A percentile compares a stretch with the other conserved stretches of the same genome.
phyloP scores from a whole-genome alignment of 2,113 vertebrate species.

The Ageneiosus marmoratus region DNA sequence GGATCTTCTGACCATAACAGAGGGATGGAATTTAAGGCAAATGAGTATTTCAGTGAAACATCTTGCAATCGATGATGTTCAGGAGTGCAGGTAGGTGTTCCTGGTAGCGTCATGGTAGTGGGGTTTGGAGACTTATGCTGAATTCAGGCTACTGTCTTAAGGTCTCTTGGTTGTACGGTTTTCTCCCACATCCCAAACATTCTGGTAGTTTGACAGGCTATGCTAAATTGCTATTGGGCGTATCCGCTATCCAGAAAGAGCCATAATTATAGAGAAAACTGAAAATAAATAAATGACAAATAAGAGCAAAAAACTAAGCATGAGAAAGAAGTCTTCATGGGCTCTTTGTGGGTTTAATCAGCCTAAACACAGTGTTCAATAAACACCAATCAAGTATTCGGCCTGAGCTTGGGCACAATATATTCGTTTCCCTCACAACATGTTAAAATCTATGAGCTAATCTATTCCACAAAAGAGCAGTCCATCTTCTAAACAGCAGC shows the following conservation, averaged over 20 bases:
- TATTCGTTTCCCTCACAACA: constrained; percentile 27
- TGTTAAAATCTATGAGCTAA: constrained; percentile 31
- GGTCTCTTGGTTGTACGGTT: neutral
- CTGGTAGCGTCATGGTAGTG: neutral
- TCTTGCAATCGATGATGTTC: neutral
- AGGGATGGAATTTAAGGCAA: neutral
- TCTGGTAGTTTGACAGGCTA: neutral
- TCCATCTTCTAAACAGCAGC: constrained; percentile 32
- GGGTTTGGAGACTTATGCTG: neutral
- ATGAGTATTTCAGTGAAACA: constrained; percentile 13
- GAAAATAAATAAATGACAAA: neutral
- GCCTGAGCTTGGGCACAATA: constrained; percentile 23
- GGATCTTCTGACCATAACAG: neutral
- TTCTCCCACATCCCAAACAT: neutral
- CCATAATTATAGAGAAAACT: neutral
- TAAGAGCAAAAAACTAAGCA: neutral
- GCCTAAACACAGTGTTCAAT: constrained; percentile 21
- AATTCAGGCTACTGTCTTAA: neutral
- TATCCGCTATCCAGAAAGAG: neutral
- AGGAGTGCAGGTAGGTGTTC: neutral
- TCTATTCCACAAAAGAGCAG: constrained; percentile 40
- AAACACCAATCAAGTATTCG: constrained; percentile 40
- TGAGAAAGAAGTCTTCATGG: neutral
- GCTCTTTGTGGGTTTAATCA: constrained; percentile 12
- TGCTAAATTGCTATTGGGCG: neutral